Percentiles rank a stretch among this genome's conserved stretches.
phyloP scores from a whole-genome alignment of 1,140 invertebrate species.

The Pygmarrhopalites habei region DNA sequence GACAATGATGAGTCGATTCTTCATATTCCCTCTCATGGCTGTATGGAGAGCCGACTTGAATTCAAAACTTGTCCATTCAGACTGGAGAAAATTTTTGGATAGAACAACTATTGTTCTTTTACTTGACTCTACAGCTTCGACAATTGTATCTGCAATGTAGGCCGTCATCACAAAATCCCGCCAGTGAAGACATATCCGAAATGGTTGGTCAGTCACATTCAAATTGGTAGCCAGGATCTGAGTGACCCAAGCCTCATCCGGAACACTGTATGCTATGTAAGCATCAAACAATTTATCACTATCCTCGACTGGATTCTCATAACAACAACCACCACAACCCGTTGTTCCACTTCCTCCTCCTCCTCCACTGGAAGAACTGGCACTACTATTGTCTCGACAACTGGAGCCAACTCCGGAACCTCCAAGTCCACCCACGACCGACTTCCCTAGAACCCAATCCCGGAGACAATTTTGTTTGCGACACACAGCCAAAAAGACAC shows the following conservation, averaged over 20 bases:
- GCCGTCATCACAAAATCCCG: constrained; percentile 74
- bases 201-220: constrained; percentile 50
- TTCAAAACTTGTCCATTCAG: constrained; percentile 88
- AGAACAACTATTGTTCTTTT: constrained; percentile 81
- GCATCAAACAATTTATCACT: constrained; percentile 65
- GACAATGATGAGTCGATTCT: constrained; percentile 73
- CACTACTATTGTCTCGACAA: no score
- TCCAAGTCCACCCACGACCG: constrained; percentile 9
- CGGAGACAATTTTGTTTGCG: constrained; percentile 43
- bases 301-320: constrained; percentile 31
- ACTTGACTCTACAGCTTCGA: constrained; percentile 84
- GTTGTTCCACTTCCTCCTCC: neutral
- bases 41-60: constrained; percentile 86
- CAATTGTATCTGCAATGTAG: constrained; percentile 76
- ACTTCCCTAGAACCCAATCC: constrained; percentile 42
- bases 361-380: neutral
- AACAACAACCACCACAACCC: constrained; percentile 25
- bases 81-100: constrained; percentile 85
- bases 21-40: constrained; percentile 53
- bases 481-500: constrained; percentile 41
- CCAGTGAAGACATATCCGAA: constrained; percentile 76
- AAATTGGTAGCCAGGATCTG: constrained; percentile 73
- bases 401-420: neutral
- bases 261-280: constrained; percentile 81
- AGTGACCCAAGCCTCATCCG: constrained; percentile 79